A percentile compares a stretch with the other conserved stretches of the same genome.
Conservation (phyloP, 2,888 invertebrate species). For the Drosophila neoperkinsi region DNA sequence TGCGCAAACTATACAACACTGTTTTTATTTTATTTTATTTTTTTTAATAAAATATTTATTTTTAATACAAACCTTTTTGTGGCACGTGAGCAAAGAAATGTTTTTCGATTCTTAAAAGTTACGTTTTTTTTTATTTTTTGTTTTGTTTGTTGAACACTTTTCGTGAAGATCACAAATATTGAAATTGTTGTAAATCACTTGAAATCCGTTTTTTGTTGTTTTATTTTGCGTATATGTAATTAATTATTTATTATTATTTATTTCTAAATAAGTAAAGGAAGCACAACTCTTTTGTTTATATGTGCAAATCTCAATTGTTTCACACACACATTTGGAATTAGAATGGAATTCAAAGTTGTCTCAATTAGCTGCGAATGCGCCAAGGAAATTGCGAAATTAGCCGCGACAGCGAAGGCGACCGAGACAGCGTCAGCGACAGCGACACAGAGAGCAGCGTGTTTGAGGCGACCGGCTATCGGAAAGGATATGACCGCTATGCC, state of each 20-base stretch:
- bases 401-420: slow-evolving; percentile 48
- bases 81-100: slow-evolving; percentile 27
- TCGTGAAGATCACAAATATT: slow-evolving; percentile 5
- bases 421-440: slow-evolving; percentile 12
- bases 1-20: background rate
- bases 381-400: slow-evolving; percentile 46
- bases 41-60: background rate
- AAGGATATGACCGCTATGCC: slow-evolving; percentile 81
- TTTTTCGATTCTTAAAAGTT: background rate
- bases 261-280: slow-evolving; percentile 17
- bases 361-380: slow-evolving; percentile 35
- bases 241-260: background rate
- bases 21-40: background rate
- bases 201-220: slow-evolving; percentile 6
- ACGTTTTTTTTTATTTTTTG: background rate
- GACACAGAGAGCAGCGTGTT: slow-evolving; percentile 56
- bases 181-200: slow-evolving; percentile 6
- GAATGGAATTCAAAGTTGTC: slow-evolving; percentile 11
- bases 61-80: slow-evolving; percentile 40
- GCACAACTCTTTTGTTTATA: slow-evolving; percentile 28
- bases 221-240: background rate
- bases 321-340: slow-evolving; percentile 11
- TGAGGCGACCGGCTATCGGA: slow-evolving; percentile 75
- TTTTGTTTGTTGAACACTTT: slow-evolving; percentile 1
- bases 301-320: slow-evolving; percentile 18